Conservation (phyloP, 1,140 invertebrate genomes). For the Papilio dardanus region DNA sequence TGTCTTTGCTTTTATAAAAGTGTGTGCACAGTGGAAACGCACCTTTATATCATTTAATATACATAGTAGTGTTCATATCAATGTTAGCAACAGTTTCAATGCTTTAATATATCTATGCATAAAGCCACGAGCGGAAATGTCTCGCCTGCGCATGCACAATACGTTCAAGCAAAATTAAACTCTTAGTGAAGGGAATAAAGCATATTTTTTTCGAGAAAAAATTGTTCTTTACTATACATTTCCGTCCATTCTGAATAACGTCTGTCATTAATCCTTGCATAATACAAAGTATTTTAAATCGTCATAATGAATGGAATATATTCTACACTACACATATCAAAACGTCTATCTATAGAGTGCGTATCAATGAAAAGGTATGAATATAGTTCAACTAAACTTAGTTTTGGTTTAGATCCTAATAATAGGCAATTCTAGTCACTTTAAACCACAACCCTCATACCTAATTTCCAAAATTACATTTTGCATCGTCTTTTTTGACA, state of each 20-base stretch:
- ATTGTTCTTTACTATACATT: neutral
- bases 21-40: neutral
- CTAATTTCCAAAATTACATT: too few relatives aligned
- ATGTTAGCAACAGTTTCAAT: conserved; percentile 1
- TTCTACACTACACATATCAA: neutral
- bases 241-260: conserved; percentile 16
- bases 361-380: too few relatives aligned
- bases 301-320: neutral
- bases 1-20: neutral
- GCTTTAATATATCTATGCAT: conserved; percentile 1
- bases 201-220: neutral
- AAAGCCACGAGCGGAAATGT: neutral
- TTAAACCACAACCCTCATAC: too few relatives aligned
- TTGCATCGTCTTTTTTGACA: too few relatives aligned
- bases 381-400: too few relatives aligned
- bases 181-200: neutral
- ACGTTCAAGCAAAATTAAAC: neutral
- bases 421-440: too few relatives aligned
- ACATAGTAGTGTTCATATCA: neutral
- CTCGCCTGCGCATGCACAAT: neutral
- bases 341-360: too few relatives aligned
- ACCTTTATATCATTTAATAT: neutral
- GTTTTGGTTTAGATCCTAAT: too few relatives aligned
- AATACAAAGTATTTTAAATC: conserved; percentile 20
- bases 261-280: conserved; percentile 21